Evolutionary conservation across 2,113 vertebrate species (phyloP).

Genomic region (Brachionichthys hirsutus): DNA sequence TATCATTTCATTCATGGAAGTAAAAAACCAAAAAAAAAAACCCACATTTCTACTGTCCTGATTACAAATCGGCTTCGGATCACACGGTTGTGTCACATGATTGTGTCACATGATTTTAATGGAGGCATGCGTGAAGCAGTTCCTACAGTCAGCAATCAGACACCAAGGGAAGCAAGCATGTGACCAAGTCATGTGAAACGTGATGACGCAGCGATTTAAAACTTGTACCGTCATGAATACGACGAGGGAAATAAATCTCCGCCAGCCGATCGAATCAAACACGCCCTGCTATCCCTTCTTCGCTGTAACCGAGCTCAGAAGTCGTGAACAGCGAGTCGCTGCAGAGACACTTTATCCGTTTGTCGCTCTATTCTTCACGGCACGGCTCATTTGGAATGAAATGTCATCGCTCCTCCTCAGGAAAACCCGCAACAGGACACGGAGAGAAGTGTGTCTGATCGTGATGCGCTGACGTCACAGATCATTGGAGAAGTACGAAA

Average conservation of each 20-base stretch:
- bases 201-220: constrained; percentile 30
- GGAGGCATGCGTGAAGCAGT: constrained; percentile 13
- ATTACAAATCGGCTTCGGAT: too few species aligned
- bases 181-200: constrained; percentile 58
- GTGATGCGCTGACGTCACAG: constrained; percentile 32
- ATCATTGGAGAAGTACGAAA: constrained; percentile 50
- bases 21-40: too few species aligned
- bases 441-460: constrained; percentile 2
- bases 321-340: constrained; percentile 23
- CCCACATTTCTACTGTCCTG: too few species aligned
- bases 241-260: background rate
- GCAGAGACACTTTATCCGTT: constrained; percentile 43
- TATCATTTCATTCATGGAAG: too few species aligned
- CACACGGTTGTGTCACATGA: background rate
- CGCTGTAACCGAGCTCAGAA: constrained; percentile 2
- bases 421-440: constrained; percentile 5
- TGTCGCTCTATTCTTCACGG: constrained; percentile 10
- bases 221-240: constrained; percentile 3
- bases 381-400: constrained; percentile 26
- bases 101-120: background rate
- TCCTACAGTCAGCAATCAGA: background rate
- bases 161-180: constrained; percentile 16
- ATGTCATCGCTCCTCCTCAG: background rate
- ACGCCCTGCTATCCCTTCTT: too few species aligned
- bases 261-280: too few species aligned